phyloP scores from a whole-genome alignment of 92 coral and sea anemone genomes.

The Montipora capitata region DNA sequence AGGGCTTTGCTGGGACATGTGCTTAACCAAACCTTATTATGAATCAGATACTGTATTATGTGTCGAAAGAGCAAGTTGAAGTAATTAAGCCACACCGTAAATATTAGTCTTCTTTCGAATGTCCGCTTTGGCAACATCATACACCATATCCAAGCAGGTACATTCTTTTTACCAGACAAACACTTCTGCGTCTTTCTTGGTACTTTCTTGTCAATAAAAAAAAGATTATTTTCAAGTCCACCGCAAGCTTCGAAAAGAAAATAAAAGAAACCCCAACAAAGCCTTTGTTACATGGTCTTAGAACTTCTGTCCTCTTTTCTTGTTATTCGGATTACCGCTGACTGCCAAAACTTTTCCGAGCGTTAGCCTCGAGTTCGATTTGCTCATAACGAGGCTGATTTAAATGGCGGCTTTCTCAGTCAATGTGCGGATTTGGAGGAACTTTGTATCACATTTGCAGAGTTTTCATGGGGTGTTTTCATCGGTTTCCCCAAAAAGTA shows the following conservation, averaged over 20 bases:
- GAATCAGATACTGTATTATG: neutral
- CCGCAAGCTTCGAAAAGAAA: constrained; percentile 13
- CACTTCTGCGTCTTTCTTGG: neutral
- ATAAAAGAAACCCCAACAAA: constrained; percentile 12
- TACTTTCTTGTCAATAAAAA: constrained; percentile 3
- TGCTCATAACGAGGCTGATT: neutral
- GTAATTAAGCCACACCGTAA: neutral
- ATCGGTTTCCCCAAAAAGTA: constrained; percentile 13
- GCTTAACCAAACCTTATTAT: constrained; percentile 1
- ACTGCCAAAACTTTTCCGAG: neutral
- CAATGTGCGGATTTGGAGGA: neutral
- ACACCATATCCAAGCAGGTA: neutral
- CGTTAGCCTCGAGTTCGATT: constrained; percentile 26
- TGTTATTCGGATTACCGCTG: constrained; percentile 20
- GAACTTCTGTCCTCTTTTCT: constrained; percentile 1
- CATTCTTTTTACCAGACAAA: neutral
- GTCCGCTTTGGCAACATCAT: constrained; percentile 1
- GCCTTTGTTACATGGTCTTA: constrained; percentile 36
- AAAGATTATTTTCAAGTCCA: neutral
- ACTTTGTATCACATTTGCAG: neutral
- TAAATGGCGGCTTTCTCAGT: constrained; percentile 27
- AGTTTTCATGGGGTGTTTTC: constrained; percentile 10
- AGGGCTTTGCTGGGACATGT: constrained; percentile 13
- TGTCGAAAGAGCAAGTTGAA: neutral
- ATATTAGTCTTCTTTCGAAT: neutral